Base-by-base conservation (phyloP, 2,113 vertebrate genomes). In the Carettochelys insculpta region DNA sequence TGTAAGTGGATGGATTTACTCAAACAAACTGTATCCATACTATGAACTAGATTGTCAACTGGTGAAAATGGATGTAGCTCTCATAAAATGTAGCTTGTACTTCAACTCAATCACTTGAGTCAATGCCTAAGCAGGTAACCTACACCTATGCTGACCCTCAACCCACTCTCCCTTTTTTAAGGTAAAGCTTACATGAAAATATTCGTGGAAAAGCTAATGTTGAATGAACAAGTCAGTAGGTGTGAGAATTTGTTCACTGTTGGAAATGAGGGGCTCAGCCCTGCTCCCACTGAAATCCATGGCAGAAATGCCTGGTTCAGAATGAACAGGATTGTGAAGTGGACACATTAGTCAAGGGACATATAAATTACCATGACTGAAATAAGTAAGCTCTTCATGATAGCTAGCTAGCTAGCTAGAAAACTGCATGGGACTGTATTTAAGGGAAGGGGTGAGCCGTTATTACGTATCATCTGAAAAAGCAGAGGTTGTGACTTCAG, bases 201-300 rank as follows among this genome's bases (percentile, higher is more conserved):
- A 50, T 54, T 54, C 87, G 83, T 80, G 5, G 5, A 75, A 79
- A 86, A 83, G 43, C 5, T 48, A 61, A 3, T 41, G 31, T 8
- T 56, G 90, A 65, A 11, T 50, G 73, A 90, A 89, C 11, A 73
- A 82, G 78, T 11, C 76, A 27, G 75, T 41, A 34, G 1, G 11
- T 3, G 0, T 0, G 52, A 56, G 1, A 13, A 71, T 76, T 34
- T 52, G 3, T 1, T 5, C 84, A 31, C 22, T 54, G 29, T 45
- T 56, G 41, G 53, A 53, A 20, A 73, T n/a, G 19, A 12, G 17
- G 20, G 38, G 38, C n/a, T 29, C 73, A 71, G 76, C 31, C 19
- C 7, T 71, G 20, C 2, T 71, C 31, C 38, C 84, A 75, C 65
- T 0, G 0, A 25, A 61, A 56, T 83, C 4, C 47, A 6, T n/a